Base-by-base conservation (phyloP, 2,888 invertebrate species). In the Baronia brevicornis region DNA sequence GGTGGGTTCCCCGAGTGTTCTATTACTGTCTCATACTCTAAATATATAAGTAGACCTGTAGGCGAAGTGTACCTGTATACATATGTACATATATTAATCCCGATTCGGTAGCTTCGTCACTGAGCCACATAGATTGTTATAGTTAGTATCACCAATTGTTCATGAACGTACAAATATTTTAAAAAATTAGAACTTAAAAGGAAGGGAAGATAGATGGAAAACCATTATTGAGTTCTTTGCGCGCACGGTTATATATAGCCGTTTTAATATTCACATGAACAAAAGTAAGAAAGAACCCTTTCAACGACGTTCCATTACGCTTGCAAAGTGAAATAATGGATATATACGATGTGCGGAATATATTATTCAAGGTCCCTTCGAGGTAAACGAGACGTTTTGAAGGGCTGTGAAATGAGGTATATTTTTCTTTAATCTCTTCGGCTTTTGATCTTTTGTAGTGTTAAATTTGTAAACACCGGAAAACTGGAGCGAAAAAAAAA, bases 241-340 rank as follows among this genome's bases (percentile, higher is more conserved):
- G 8, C 12, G 21, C 5, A 22, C 25, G 17, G 29, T 29, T 29
- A 25, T 33, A 22, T 21, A 25, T 12, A 2, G 24, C 12, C 8
- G 20, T 9, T 34, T 35, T 26, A 35, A 35, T 24, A 35, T 30
- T 22, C 26, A 23, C 30, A 29, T 20, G 5, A 20, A 19, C 17
- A 3, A 20, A 26, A 26, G 15, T 18, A 33, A 32, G 18, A 31
- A 12, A 25, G n/a, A 30, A 26, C 24, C 32, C 17, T 20, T 25
- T 11, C 24, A 15, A 29, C 24, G 20, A 11, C 20, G 24, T 29
- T 30, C 21, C 34, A 28, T 34, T 34, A 25, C n/a, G 30, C 11
- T 7, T 19, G 33, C 26, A 22, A 35, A 35, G 25, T 35, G 12
- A 26, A 35, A 35, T 35, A 35, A 35, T 35, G 35, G 30, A 30